These are phyloP conservation scores for Erpetoichthys calabaricus DNA, from an alignment of 2,797 vertebrate genomes.

Conservation along the genomic window DNA sequence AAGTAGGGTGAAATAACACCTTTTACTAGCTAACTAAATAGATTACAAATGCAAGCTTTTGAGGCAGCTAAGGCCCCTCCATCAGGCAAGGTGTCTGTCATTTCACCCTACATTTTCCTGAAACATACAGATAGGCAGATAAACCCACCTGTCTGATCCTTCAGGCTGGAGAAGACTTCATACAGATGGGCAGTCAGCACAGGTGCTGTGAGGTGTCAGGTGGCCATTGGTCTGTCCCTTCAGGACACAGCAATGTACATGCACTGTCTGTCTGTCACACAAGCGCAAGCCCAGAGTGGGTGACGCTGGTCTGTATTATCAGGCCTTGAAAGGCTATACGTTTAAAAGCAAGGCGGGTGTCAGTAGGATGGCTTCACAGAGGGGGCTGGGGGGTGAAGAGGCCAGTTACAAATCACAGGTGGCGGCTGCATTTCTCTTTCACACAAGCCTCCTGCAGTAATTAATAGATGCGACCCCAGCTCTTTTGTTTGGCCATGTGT, in stretches of 20 bases:
- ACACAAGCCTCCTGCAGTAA: constrained; percentile 43
- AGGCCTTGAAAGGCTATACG: constrained; percentile 28
- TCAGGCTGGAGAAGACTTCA: not conserved
- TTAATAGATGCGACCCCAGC: constrained; percentile 43
- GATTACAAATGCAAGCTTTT: too few relatives aligned
- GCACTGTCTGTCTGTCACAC: not conserved
- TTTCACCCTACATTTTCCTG: too few relatives aligned
- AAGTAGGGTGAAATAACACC: too few relatives aligned
- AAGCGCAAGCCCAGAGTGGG: not conserved
- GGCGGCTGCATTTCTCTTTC: constrained; percentile 52
- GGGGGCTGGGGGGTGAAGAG: constrained; percentile 28
- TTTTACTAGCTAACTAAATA: too few relatives aligned
- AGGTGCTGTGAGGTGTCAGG: not conserved
- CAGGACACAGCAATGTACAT: constrained; percentile 11
- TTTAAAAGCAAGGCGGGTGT: constrained; percentile 35
- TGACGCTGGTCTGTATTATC: too few relatives aligned
- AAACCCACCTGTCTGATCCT: not conserved
- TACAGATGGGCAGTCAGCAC: too few relatives aligned
- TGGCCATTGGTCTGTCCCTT: constrained; percentile 2
- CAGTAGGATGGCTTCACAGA: constrained; percentile 11
- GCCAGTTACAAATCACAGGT: constrained; percentile 59
- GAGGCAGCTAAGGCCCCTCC: too few relatives aligned
- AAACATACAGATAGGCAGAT: constrained; percentile 14
- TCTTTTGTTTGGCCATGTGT: constrained; percentile 54
- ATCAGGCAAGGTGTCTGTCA: too few relatives aligned